phyloP scores from a whole-genome alignment of 2,113 vertebrate species.

The Sturnus vulgaris region DNA sequence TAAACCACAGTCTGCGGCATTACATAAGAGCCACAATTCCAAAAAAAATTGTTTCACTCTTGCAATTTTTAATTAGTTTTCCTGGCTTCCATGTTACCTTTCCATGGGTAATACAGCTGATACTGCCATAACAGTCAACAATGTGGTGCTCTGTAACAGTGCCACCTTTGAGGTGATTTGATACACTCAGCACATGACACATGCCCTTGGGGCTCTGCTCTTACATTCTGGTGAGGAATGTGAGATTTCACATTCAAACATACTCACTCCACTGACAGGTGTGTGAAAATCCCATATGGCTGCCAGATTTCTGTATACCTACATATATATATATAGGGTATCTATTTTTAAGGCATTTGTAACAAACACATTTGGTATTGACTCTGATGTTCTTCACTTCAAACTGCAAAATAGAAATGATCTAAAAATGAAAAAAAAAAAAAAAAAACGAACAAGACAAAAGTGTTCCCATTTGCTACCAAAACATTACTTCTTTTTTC shows the following conservation, averaged over 20 bases:
- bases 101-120: background rate
- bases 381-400: background rate
- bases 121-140: background rate
- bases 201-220: background rate
- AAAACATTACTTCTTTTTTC: background rate
- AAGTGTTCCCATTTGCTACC: background rate
- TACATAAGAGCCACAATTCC: conserved; percentile 10
- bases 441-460: background rate
- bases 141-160: background rate
- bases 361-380: background rate
- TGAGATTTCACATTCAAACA: background rate
- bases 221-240: background rate
- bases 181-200: background rate
- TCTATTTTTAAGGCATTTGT: conserved; percentile 34
- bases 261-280: conserved; percentile 36
- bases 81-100: background rate
- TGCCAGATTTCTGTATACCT: conserved; percentile 36
- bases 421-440: background rate
- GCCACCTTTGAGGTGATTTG: background rate
- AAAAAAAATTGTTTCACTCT: background rate
- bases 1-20: background rate
- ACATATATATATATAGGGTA: background rate
- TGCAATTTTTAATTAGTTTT: background rate
- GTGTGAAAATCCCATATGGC: conserved; percentile 38
- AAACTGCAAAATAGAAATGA: background rate